These are phyloP conservation scores for Ericerus pela DNA, from an alignment of 1,140 invertebrate species.

Conservation along the genomic window DNA sequence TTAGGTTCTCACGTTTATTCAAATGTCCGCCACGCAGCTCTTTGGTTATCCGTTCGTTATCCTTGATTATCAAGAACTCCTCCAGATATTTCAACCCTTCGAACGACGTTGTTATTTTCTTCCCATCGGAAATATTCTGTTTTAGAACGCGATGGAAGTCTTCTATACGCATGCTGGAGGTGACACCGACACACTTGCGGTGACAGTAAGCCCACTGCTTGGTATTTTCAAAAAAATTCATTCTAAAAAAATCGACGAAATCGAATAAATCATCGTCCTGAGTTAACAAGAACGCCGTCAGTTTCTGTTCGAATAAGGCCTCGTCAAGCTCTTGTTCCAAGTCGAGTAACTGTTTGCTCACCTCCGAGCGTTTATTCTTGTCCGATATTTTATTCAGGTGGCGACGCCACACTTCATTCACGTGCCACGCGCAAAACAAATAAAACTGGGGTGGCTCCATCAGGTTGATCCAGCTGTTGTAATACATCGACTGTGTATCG, in stretches of 20 bases:
- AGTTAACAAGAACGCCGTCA: not conserved
- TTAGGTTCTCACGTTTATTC: too few species aligned
- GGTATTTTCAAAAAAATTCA: not conserved
- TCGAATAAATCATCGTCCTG: not conserved
- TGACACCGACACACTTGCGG: not conserved
- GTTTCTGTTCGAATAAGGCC: not conserved
- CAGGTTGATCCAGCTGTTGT: not conserved
- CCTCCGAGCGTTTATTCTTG: not conserved
- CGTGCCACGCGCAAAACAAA: slow-evolving; percentile 6
- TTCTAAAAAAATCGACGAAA: not conserved
- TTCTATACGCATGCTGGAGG: too few species aligned
- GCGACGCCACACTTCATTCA: not conserved
- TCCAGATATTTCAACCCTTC: too few species aligned
- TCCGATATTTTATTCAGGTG: not conserved
- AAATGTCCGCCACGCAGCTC: too few species aligned
- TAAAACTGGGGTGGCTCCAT: not conserved
- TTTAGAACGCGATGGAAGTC: not conserved
- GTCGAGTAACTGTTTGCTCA: not conserved
- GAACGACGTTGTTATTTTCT: too few species aligned
- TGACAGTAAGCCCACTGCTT: not conserved
- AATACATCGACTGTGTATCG: not conserved
- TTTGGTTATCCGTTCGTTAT: too few species aligned
- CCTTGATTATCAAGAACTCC: too few species aligned
- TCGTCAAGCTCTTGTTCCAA: not conserved
- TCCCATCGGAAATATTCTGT: not conserved